Conservation (phyloP, 2,888 invertebrate genomes). For the Liopterus haemorrhoidalis region DNA sequence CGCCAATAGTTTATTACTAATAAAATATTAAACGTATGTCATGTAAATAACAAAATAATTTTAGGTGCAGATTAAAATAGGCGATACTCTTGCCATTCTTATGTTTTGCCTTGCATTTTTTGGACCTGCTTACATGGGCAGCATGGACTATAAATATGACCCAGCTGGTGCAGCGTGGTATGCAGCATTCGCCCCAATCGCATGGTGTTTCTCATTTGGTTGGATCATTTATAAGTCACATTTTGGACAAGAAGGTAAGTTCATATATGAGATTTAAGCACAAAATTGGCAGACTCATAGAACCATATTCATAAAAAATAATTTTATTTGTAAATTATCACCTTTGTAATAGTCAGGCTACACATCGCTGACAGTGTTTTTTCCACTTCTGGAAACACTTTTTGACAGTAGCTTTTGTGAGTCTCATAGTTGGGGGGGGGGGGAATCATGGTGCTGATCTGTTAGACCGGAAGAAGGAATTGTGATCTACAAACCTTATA, state of each 20-base stretch:
- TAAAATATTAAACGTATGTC: background rate
- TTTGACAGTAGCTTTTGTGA: too few relatives aligned
- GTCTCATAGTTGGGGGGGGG: too few relatives aligned
- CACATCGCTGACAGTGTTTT: slow-evolving; percentile 4
- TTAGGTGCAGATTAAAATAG: slow-evolving; percentile 38
- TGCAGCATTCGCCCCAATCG: slow-evolving; percentile 63
- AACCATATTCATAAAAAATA: slow-evolving; percentile 8
- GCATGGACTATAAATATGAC: slow-evolving; percentile 55
- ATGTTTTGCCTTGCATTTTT: slow-evolving; percentile 53
- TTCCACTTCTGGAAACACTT: too few relatives aligned
- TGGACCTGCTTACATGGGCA: slow-evolving; percentile 60
- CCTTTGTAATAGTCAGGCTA: slow-evolving; percentile 1
- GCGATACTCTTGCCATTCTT: slow-evolving; percentile 51
- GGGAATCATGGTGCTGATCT: too few relatives aligned
- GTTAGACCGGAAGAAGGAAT: too few relatives aligned
- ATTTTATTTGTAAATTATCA: slow-evolving; percentile 5
- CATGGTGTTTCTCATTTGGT: slow-evolving; percentile 61
- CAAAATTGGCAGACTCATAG: slow-evolving; percentile 1
- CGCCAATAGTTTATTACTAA: too few relatives aligned
- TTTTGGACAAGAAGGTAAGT: slow-evolving; percentile 53
- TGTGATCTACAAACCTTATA: too few relatives aligned
- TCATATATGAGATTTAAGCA: too few relatives aligned
- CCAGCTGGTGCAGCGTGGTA: slow-evolving; percentile 60
- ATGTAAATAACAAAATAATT: background rate
- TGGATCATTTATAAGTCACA: slow-evolving; percentile 63